phyloP scores from a whole-genome alignment of 2,888 invertebrate species.

The Muscina levida region DNA sequence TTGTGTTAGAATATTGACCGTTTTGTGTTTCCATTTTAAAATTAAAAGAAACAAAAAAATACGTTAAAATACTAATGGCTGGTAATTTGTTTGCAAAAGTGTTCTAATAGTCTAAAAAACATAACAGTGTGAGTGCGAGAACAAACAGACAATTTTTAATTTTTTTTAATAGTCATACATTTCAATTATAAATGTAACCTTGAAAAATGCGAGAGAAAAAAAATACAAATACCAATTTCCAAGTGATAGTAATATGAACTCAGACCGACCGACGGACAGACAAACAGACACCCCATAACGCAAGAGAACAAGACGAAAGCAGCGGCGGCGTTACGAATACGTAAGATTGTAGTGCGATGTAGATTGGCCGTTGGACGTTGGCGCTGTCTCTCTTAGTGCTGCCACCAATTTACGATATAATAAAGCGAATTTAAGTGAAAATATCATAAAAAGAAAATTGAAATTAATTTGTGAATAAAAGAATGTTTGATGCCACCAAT shows the following conservation, averaged over 20 bases:
- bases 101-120: constrained; percentile 39
- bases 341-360: background rate
- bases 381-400: background rate
- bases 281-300: background rate
- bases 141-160: constrained; percentile 33
- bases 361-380: background rate
- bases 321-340: background rate
- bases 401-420: constrained; percentile 50
- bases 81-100: constrained; percentile 42
- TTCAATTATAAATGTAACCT: constrained; percentile 58
- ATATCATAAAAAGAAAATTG: constrained; percentile 17
- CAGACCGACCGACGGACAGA: background rate
- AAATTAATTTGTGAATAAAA: constrained; percentile 12
- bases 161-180: constrained; percentile 29
- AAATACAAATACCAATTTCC: constrained; percentile 31
- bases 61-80: constrained; percentile 32
- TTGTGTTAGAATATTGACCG: constrained; percentile 15
- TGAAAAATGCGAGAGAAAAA: constrained; percentile 45
- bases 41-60: constrained; percentile 12
- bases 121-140: constrained; percentile 5
- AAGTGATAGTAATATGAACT: constrained; percentile 43
- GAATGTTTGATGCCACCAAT: constrained; percentile 36
- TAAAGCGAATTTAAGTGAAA: constrained; percentile 36
- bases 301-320: background rate
- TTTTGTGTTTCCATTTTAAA: background rate